Evolutionary conservation across 2,797 vertebrate genomes (phyloP), one percentile per base, ranked within the genome.

Genomic region (Mormyrops boulengeri): DNA sequence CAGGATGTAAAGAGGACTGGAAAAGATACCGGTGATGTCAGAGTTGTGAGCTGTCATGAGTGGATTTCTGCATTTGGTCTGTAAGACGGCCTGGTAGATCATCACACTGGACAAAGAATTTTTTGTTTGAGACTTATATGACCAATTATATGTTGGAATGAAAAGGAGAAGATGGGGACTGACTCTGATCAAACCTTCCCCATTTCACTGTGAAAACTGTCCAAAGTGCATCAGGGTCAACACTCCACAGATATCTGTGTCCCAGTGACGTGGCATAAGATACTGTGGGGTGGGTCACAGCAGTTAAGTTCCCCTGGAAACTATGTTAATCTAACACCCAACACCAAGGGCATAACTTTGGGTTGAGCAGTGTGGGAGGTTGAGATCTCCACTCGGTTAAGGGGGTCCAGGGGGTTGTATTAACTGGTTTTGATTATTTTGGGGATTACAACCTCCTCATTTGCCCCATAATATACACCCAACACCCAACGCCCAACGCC

Each of bases 1-100:
- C 94, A 93, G 86, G 87, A 91, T 88, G 41, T 90, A 90, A 91
- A 92, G 91, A 89, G 89, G 91, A 92, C 90, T 87, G 91, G 87
- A 87, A 91, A 73, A 38, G 66, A 73, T 69, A 69, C 66, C 30
- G 12, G 66, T 14, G 12, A 55, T 87, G 52, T 80, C 38, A 80
- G 1, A 85, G 22, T 22, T 49, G 38, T 85, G 4, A 49, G 47
- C 86, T 60, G 90, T 82, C 53, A 69, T 47, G 88, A 14, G 22
- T 11, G 60, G 60, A 88, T 52, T 17, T 85, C 11, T 50, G 47
- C 41, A 85, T 44, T 44, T 80, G 41, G 22, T 80, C 34, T 44
- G 47, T 12, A 50, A 85, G 41, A 50, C 8, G 5, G n/a, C 47
- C 22, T 26, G 3, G n/a, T 12, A 22, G 44, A 60, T 60, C 22